Evolutionary conservation across 2,888 invertebrate genomes (phyloP).

Genomic region (Agonum fuliginosum): DNA sequence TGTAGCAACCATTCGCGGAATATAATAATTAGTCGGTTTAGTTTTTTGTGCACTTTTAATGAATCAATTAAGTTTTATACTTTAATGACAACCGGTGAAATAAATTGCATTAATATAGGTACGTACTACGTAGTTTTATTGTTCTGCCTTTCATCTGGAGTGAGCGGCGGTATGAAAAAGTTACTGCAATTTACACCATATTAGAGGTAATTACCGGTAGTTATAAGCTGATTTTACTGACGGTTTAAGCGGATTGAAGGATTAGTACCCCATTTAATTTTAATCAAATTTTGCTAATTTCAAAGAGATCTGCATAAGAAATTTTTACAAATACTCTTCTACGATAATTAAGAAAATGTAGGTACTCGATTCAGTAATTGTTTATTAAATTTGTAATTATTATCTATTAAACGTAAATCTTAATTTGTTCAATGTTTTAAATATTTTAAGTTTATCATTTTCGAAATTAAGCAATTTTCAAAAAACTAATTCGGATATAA

Average conservation of each 20-base stretch:
- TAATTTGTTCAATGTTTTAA: too few species aligned
- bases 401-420: too few species aligned
- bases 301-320: background rate
- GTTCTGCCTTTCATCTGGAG: background rate
- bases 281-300: background rate
- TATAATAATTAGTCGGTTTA: background rate
- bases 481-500: too few species aligned
- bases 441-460: too few species aligned
- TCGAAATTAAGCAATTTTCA: too few species aligned
- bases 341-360: too few species aligned
- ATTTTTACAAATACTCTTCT: too few species aligned
- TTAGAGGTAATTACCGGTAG: background rate
- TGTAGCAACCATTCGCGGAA: background rate
- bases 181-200: background rate
- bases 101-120: background rate
- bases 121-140: background rate
- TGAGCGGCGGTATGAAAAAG: background rate
- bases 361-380: too few species aligned
- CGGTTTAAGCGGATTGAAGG: background rate
- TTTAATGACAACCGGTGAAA: background rate
- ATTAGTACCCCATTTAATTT: background rate
- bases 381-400: too few species aligned
- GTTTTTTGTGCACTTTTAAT: background rate
- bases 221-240: background rate
- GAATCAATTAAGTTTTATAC: background rate